These are phyloP conservation scores for Dasyurus viverrinus DNA, from an alignment of 2,113 vertebrate genomes.

Conservation along the genomic window DNA sequence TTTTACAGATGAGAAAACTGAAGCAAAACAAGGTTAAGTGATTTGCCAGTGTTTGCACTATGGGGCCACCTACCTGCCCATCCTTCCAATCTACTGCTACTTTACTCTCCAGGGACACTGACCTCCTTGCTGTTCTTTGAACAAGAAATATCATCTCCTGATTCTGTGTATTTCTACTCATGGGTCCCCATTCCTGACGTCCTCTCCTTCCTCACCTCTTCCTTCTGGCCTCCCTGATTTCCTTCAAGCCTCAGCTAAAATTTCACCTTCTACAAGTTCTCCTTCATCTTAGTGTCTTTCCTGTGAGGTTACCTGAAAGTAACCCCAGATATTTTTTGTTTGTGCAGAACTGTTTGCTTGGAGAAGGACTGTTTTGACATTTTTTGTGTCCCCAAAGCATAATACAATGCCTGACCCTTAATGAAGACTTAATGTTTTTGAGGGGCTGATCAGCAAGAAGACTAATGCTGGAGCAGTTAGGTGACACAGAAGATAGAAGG, in stretches of 20 bases:
- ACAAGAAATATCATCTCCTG: not conserved
- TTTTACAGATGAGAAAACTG: not conserved
- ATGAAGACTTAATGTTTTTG: not conserved
- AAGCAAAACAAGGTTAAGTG: not conserved
- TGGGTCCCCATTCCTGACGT: not conserved
- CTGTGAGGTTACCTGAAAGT: not conserved
- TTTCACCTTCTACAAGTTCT: not conserved
- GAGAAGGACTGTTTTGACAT: not conserved
- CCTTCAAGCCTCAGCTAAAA: not conserved
- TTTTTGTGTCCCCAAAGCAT: not conserved
- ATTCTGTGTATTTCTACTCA: not conserved
- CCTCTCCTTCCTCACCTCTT: not conserved
- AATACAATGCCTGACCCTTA: not conserved
- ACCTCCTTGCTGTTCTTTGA: not conserved
- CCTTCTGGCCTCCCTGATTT: not conserved
- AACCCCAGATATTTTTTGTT: not conserved
- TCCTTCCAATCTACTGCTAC: not conserved
- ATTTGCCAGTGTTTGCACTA: not conserved
- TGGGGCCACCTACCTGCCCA: not conserved
- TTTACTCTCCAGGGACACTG: not conserved
- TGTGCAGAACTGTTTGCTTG: not conserved
- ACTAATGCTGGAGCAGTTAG: not conserved
- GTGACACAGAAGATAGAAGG: no score
- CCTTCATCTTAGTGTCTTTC: not conserved
- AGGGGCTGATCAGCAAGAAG: not conserved